phyloP scores from a whole-genome alignment of 1,140 invertebrate genomes.

The Onthophagus taurus region DNA sequence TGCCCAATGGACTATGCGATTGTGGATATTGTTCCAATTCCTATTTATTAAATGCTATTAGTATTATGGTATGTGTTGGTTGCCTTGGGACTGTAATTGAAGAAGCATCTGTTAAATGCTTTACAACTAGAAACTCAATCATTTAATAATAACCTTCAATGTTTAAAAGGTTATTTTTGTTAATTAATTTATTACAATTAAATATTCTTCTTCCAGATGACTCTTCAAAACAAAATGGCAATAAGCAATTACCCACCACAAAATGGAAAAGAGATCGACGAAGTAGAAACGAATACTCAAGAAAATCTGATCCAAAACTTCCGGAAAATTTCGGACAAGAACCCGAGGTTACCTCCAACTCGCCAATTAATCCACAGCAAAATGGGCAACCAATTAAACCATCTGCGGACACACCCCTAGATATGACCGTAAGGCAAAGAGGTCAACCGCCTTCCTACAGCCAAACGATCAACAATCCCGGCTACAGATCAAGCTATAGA shows the following conservation, averaged over 20 bases:
- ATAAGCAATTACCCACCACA: constrained; percentile 51
- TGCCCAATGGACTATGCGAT: too few species aligned
- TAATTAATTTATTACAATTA: too few species aligned
- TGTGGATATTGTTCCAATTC: too few species aligned
- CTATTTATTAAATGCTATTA: too few species aligned
- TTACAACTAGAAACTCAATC: too few species aligned
- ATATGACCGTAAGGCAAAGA: constrained; percentile 43
- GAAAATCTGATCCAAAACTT: constrained; percentile 34
- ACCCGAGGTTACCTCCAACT: constrained; percentile 12
- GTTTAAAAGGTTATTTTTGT: too few species aligned
- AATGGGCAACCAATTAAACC: constrained; percentile 34
- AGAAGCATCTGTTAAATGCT: too few species aligned
- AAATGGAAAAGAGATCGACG: constrained; percentile 56
- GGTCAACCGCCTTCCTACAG: constrained; percentile 47
- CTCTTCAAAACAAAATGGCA: constrained; percentile 30
- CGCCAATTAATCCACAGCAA: constrained; percentile 23
- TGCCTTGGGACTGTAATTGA: too few species aligned
- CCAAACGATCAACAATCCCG: constrained; percentile 41
- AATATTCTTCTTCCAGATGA: constrained; percentile 24
- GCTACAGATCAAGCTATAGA: constrained; percentile 39
- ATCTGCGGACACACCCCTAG: constrained; percentile 40
- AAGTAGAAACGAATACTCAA: constrained; percentile 35
- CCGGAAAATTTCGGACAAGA: constrained; percentile 24
- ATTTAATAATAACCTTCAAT: too few species aligned
- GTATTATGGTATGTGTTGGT: too few species aligned